phyloP scores from a whole-genome alignment of 2,113 vertebrate species.

The Motacilla tschutschensis region DNA sequence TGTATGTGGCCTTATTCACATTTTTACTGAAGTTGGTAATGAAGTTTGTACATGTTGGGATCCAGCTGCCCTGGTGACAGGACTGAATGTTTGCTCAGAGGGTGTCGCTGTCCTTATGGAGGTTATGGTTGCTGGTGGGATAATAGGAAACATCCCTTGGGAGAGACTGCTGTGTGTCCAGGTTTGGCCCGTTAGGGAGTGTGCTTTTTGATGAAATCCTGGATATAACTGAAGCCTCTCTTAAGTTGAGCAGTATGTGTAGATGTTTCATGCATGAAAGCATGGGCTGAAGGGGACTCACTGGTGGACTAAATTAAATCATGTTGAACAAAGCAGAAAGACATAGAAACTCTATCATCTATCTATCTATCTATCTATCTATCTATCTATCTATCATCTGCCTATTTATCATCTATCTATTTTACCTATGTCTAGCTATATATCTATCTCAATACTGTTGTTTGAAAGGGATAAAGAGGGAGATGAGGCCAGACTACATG shows the following conservation, averaged over 20 bases:
- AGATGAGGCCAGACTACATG: neutral
- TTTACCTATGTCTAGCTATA: neutral
- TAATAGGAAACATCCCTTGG: neutral
- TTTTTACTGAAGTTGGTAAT: neutral
- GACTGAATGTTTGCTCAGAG: neutral
- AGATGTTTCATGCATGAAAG: neutral
- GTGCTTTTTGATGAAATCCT: neutral
- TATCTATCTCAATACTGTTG: neutral
- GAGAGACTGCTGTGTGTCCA: neutral
- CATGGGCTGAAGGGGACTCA: neutral
- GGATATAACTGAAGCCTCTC: neutral
- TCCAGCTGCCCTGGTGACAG: neutral
- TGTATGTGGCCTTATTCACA: neutral
- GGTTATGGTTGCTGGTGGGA: neutral
- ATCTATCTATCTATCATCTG: neutral
- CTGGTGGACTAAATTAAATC: neutral
- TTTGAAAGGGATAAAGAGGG: neutral
- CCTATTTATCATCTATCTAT: neutral
- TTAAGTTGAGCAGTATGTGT: neutral
- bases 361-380: neutral
- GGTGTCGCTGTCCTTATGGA: neutral
- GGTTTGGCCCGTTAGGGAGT: rapidly evolving
- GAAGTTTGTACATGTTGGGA: neutral
- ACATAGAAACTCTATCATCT: neutral
- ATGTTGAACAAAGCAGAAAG: neutral